phyloP scores from a whole-genome alignment of 2,113 vertebrate species.

The Polyodon spathula region DNA sequence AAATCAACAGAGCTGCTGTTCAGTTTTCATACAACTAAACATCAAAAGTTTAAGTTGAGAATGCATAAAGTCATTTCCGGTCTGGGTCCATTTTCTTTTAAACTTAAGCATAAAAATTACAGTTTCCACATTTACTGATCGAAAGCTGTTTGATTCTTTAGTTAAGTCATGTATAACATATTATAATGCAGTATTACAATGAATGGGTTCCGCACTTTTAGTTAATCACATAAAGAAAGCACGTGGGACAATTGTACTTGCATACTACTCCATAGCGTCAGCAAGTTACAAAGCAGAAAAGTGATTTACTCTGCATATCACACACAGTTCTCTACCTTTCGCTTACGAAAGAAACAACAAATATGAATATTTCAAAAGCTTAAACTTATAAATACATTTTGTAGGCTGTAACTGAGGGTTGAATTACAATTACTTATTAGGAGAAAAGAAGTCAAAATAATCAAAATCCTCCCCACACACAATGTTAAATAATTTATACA shows the following conservation, averaged over 20 bases:
- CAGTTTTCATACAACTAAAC: no score
- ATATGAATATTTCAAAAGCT: conserved; percentile 42
- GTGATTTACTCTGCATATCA: neutral
- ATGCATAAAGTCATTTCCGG: no score
- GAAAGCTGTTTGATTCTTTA: neutral
- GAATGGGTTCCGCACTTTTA: neutral
- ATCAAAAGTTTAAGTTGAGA: no score
- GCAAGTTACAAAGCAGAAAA: conserved; percentile 9
- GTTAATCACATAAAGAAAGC: neutral
- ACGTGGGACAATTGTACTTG: no score
- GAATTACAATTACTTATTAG: conserved; percentile 29
- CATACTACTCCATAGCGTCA: conserved; percentile 26
- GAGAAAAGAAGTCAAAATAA: conserved; percentile 14
- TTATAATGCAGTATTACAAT: conserved; percentile 2
- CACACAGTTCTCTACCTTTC: neutral
- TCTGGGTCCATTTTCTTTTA: no score
- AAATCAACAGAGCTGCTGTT: no score
- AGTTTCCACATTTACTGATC: no score
- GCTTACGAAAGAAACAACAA: conserved; percentile 10
- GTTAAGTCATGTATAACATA: neutral
- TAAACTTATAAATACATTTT: conserved; percentile 21
- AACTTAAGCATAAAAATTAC: no score
- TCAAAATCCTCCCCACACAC: neutral
- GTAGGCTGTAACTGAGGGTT: conserved; percentile 20
- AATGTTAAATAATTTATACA: conserved; percentile 21